A percentile compares a stretch with the other conserved stretches of the same genome.
Evolutionary conservation across 1,140 invertebrate species (phyloP).

Genomic region (Drosophila bipectinata): DNA sequence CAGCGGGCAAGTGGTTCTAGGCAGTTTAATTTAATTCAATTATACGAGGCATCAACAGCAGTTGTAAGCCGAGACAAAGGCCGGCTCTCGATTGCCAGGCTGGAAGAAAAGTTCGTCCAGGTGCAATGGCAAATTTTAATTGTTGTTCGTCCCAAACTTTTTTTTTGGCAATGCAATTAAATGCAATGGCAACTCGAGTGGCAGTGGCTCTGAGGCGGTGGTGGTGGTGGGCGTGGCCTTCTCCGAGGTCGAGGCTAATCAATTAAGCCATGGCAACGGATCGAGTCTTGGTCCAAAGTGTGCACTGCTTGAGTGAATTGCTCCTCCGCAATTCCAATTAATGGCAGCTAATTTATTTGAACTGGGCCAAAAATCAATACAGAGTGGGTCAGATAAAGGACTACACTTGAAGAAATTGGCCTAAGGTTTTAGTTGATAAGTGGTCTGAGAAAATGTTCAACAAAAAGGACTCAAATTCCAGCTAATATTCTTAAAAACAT

Average conservation of each 20-base stretch:
- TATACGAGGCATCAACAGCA: conserved; percentile 50
- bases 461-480: no score
- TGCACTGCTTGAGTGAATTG: conserved; percentile 38
- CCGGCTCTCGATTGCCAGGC: conserved; percentile 24
- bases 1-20: conserved; percentile 22
- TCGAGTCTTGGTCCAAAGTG: conserved; percentile 40
- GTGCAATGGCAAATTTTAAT: conserved; percentile 58
- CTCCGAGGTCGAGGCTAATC: conserved; percentile 48
- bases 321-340: conserved; percentile 57
- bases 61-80: conserved; percentile 20
- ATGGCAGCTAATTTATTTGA: conserved; percentile 66
- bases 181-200: conserved; percentile 46
- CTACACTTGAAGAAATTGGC: conserved; percentile 4
- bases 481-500: no score
- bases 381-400: not conserved
- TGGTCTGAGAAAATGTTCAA: not conserved
- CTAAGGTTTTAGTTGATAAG: not conserved
- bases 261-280: conserved; percentile 49
- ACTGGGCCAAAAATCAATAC: conserved; percentile 66
- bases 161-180: conserved; percentile 75
- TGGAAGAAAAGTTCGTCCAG: conserved; percentile 49
- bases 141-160: conserved; percentile 45
- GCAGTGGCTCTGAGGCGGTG: no score
- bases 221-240: not conserved
- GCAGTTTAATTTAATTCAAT: conserved; percentile 70